Base-by-base conservation (phyloP, 2,113 vertebrate species). In the Oriolus oriolus region DNA sequence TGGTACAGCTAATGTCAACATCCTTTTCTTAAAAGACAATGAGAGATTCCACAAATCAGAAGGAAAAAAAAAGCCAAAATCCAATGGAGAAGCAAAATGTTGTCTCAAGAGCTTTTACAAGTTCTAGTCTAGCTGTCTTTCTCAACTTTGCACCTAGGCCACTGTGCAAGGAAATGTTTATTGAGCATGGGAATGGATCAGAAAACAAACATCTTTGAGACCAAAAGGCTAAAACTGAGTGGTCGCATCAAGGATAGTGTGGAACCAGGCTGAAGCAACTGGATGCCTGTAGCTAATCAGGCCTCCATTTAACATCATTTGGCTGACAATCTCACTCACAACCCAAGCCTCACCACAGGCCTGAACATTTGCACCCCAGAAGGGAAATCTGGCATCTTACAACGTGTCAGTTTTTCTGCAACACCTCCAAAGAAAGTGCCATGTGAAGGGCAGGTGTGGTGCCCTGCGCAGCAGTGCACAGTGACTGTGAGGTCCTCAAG, bases 51-150 rank as follows among this genome's bases (percentile, higher is more conserved):
- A 66, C 49, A 81, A 41, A 50, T 49, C 39, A 47, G 52, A 60
- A 49, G n/a, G 0, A 1, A 7, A 20, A 30, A 31, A 53, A 35
- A 27, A 21, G 6, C 1, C 23, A 18, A 15, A 77, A 27, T 28
- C 35, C 31, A 70, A 84, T 69, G 6, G 4, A 1, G 21, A 27
- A 69, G 10, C 53, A 73, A 77, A 86, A 49, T 18, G 7, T 60
- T 19, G 6, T 80, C 47, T 65, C 24, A 35, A 73, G 44, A 68
- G 19, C 15, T 49, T 83, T 85, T n/a, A 35, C 17, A 83, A 20
- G 24, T 64, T 93, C 44, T 59, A 21, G 16, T 15, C 57, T 35
- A 37, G 22, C 18, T 33, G 27, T n/a, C 16, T 66, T 64, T 37
- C n/a, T 79, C 57, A 76, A 27, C 61, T 90, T 87, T 73, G 6